Base-by-base conservation (phyloP, 2,113 vertebrate species). In the Aythya baeri region DNA sequence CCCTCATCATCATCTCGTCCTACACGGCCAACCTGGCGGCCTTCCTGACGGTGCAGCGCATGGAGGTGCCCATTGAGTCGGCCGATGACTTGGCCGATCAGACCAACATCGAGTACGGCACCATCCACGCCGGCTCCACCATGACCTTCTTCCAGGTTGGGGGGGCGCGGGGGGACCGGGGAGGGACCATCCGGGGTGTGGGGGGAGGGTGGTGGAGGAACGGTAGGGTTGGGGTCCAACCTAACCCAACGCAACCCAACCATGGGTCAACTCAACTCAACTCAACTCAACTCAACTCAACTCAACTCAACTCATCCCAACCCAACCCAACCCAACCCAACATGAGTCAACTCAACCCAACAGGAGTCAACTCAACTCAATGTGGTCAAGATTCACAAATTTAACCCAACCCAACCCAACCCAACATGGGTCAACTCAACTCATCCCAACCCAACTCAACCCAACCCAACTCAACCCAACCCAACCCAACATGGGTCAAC, bases 81-180 rank as follows among this genome's bases (percentile, higher is more conserved):
- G 98, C 99, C 0, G 99, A 99, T 0, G 99, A 99, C 92, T 96
- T 99, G 89, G 99, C 99, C 0, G 99, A 99, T 92, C 99, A 99
- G 93, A 99, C 99, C 96, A 99, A 99, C 97, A 99, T 99, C 31
- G 99, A 99, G 96, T 99, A 99, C 2, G 99, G 99, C 46, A 99
- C 99, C 83, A 99, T 99, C 94, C 99, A 99, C 10, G 99, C 98
- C 2, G 99, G 99, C 8, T 99, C 98, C 96, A 99, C 99, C 83
- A 99, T 99, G 99, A 99, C 99, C 97, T 99, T 99, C 98, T 99
- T 99, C 95, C 99, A 99, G 98, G 99, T 99, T 80, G 76, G 94
- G 38, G 62, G 77, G 6, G 14, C 15, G 29, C 36, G 9, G 38
- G 9, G 38, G 38, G 38, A 9, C 10, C 38, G 38, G 38, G 38